Base-by-base conservation (phyloP, 2,113 vertebrate genomes). In the Leptodactylus fuscus region DNA sequence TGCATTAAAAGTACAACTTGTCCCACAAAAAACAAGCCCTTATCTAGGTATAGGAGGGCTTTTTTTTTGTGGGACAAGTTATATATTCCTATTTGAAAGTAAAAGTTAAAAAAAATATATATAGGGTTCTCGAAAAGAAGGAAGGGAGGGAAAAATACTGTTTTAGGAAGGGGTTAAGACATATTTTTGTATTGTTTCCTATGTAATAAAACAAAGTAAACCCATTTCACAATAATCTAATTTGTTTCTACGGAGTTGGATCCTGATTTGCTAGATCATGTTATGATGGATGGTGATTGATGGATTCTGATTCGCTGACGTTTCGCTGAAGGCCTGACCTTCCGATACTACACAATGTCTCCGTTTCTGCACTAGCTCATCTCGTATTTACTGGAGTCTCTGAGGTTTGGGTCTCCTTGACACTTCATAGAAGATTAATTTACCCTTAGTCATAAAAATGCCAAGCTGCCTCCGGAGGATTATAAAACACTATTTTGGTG, bases 381-480 rank as follows among this genome's bases (percentile, higher is more conserved):
- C 29, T 55, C 58, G 38, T 58, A 58, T 78, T 58, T 58, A 78
- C 51, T 55, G 34, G 11, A 16, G 49, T 78, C 51, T 78, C 76
- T 78, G 32, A 78, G 76, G 76, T 53, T 78, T 34, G 15, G 29
- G 76, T 58, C 34, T 78, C 76, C 76, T 78, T 78, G 76, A 78
- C 76, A 78, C 76, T 32, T 78, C 51, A 34, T 18, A 55, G 76
- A 51, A 78, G 76, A 78, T 78, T 78, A 38, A 78, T 78, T 78
- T 58, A 78, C 76, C 76, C 51, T 8, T n/a, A 53, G 76, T 16
- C 76, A 78, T 78, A 78, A 78, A 78, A 78, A 78, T 58, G 76
- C 49, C 76, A 58, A 55, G 49, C 76, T 78, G 18, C 49, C 76
- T 53, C 76, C 32, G 22, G 76, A 58, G 76, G 22, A 58, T 55